Evolutionary conservation across 2,888 invertebrate genomes (phyloP), one percentile per base, ranked within the genome.

Genomic region (Drosophila glabriapex): DNA sequence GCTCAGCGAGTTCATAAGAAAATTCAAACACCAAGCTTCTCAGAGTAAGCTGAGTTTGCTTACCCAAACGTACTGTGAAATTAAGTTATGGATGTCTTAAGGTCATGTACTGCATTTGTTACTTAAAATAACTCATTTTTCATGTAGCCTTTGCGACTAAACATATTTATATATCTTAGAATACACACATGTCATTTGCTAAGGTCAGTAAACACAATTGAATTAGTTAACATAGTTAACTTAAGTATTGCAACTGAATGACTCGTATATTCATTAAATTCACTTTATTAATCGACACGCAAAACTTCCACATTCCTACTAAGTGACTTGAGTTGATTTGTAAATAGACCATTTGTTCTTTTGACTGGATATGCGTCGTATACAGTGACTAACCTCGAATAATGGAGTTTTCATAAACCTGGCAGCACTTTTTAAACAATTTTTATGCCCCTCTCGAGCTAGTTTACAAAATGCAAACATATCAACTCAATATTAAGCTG

Each of bases 401-500:
- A 68, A 68, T 49, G 49, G 46, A 16, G 22, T 14, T 22, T 29
- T 49, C 25, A 14, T 58, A 25, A 9, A 50, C 16, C 29, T 9
- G 14, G 9, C 35, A 41, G 12, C 25, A 16, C 22, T 68, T 41
- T 33, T 29, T 6, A 29, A 52, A 52, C n/a, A 19, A 35, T 41
- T 58, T 52, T 9, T 14, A 4, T 49, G 14, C 14, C 22, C 19
- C 39, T 59, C 7, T 22, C 14, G 14, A n/a, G 39, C n/a, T 43
- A 22, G 33, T 19, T 43, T n/a, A 43, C 33, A 33, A 41, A 28
- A n/a, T 10, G 16, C 58, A 58, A 68, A 58, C 70, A 71, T 56
- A 60, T 71, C 71, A 71, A 50, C 31, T 56, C 41, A 37, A 63
- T 43, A 62, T 62, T 56, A 71, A 71, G 72, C 63, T 33, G 43